Base-by-base conservation (phyloP, 2,113 vertebrate species). In the Procavia capensis region DNA sequence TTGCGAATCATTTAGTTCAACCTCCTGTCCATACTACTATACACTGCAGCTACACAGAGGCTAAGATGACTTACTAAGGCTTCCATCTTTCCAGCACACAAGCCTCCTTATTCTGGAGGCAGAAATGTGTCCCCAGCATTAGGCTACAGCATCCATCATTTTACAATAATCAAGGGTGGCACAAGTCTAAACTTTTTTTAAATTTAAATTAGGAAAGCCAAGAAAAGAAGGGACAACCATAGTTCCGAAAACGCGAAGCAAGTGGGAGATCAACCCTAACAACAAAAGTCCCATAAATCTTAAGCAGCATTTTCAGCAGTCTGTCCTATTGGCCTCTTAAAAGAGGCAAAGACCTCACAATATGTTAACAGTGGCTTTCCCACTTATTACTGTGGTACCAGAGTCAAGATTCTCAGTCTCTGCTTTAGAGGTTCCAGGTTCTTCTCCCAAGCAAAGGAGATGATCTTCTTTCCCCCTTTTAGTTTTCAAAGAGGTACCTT, bases 391-490 rank as follows among this genome's bases (percentile, higher is more conserved):
- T 81, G 36, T 27, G 14, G 39, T 34, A 80, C 43, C 79, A 82
- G 57, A 88, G 74, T 90, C 27, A 91, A 90, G 59, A 59, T n/a
- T 90, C 80, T 85, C 24, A 74, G 39, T 20, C 34, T 17, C 74
- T 76, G 41, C 31, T 79, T 80, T 25, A 45, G 68, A 11, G 29
- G 83, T 81, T 79, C 43, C 16, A 82, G 70, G 76, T 72, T 85
- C 64, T 96, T 88, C 63, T 90, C 50, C 74, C n/a, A 89, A 57
- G 68, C 20, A 36, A 95, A 45, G 43, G 4, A 45, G 57, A 93
- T 24, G 9, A 24, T 41, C 8, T 24, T 75, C 34, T n/a, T 82
- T 34, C 29, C 39, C 34, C 50, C 41, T 39, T 16, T 20, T 66
- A 54, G 85, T 80, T 57, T 50, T 76, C 79, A 61, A 68, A 31